Conservation (phyloP, 2,113 vertebrate species). For the Trinectes maculatus region DNA sequence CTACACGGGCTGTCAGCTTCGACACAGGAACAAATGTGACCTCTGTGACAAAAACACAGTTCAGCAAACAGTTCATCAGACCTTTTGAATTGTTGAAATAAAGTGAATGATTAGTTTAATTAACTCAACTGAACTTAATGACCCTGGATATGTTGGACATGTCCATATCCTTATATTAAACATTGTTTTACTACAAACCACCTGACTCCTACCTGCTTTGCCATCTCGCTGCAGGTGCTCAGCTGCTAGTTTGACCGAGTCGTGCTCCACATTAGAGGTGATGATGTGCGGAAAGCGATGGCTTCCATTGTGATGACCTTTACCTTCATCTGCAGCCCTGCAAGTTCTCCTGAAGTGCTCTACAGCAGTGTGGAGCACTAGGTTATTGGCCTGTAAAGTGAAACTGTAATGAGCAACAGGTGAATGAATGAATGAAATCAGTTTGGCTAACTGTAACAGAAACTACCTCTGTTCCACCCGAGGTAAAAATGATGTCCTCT, state of each 20-base stretch:
- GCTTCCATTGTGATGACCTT: conserved; percentile 16
- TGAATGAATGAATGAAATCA: neutral
- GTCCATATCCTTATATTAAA: too few species aligned
- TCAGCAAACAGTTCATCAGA: neutral
- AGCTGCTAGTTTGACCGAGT: conserved; percentile 87
- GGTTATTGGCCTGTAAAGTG: conserved; percentile 89
- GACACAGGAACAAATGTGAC: conserved; percentile 90
- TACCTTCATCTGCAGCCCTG: conserved; percentile 2
- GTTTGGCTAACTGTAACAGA: neutral
- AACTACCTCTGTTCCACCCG: conserved; percentile 93
- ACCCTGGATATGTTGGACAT: too few species aligned
- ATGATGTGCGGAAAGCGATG: conserved; percentile 84
- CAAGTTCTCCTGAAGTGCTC: conserved; percentile 79
- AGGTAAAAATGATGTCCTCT: conserved; percentile 91
- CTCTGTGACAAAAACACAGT: conserved; percentile 75
- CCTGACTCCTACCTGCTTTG: conserved; percentile 79
- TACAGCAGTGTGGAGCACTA: conserved; percentile 88
- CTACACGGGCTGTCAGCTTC: conserved; percentile 80
- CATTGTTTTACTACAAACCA: too few species aligned
- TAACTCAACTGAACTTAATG: too few species aligned
- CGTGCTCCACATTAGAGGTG: conserved; percentile 90
- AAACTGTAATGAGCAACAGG: neutral
- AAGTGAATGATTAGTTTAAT: neutral
- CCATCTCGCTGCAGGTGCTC: conserved; percentile 81
- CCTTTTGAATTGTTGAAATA: neutral